These are phyloP conservation scores for Zaprionus obscuricornis DNA, from an alignment of 2,888 invertebrate genomes.

Conservation along the genomic window DNA sequence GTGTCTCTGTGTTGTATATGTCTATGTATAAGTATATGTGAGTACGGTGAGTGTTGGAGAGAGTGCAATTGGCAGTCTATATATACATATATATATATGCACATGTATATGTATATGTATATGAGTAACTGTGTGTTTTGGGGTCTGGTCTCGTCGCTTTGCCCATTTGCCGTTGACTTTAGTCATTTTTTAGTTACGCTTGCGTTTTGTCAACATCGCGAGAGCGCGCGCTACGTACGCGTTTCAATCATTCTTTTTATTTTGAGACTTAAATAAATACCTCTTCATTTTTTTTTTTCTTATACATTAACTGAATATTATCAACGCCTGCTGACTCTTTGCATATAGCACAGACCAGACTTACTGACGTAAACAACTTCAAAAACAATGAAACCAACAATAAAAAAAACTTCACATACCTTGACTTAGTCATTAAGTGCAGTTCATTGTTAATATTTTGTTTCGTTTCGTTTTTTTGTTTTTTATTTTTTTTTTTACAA, in stretches of 20 bases:
- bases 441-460: constrained; percentile 40
- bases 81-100: too few relatives aligned
- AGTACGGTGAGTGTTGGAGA: constrained; percentile 17
- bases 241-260: constrained; percentile 43
- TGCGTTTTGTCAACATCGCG: constrained; percentile 78
- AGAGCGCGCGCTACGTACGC: constrained; percentile 54
- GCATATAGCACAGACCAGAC: constrained; percentile 6
- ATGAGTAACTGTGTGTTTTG: constrained; percentile 51
- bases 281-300: constrained; percentile 31
- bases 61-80: constrained; percentile 29
- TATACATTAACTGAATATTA: too few relatives aligned
- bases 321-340: constrained; percentile 46
- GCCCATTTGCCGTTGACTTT: constrained; percentile 64
- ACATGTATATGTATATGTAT: too few relatives aligned
- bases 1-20: constrained; percentile 2
- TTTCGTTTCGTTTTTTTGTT: too few relatives aligned
- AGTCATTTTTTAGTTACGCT: constrained; percentile 79
- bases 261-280: constrained; percentile 11
- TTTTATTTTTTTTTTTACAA: constrained; percentile 2
- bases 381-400: constrained; percentile 40
- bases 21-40: constrained; percentile 11
- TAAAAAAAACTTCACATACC: constrained; percentile 55
- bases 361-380: constrained; percentile 4
- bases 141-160: constrained; percentile 45
- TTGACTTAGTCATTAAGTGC: constrained; percentile 55